Base-by-base conservation (phyloP, 2,888 invertebrate species). In the Ectemnius continuus region DNA sequence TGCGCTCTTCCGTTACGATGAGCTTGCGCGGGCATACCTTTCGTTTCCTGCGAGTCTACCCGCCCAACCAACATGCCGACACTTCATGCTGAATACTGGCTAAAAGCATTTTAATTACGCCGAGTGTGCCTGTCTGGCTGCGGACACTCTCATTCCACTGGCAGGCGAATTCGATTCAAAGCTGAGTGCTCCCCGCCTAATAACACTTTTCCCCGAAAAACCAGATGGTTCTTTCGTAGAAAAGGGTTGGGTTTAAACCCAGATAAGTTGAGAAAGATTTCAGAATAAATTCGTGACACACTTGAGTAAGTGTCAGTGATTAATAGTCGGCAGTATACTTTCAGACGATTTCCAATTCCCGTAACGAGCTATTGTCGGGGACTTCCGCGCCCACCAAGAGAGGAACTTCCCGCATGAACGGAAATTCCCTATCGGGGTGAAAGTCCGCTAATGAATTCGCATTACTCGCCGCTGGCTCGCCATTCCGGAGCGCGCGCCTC, bases 361-460 rank as follows among this genome's bases (percentile, higher is more conserved):
- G 20, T 13, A 70, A 62, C 70, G 59, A 61, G 23, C 70, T 65
- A 62, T 76, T 76, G 75, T 76, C 62, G 26, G 64, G 52, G 23
- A 28, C n/a, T 45, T 18, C 23, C 46, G 58, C 28, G 16, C 8
- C n/a, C 16, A 14, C n/a, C n/a, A 5, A 52, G 11, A 52, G 52
- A 52, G 52, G n/a, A 52, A 52, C 52, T 52, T 11, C 23, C 2
- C 60, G 62, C 28, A 52, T 62, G 2, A 57, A 14, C 63, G 75
- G 70, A 71, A 66, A 64, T 56, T 67, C 46, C 6, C 61, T 28
- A 23, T 47, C 71, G 71, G 61, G 76, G 76, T 67, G 76, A 76
- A 76, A 76, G 76, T 76, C 61, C 56, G 67, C 6, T 57, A 71
- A 71, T 59, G 76, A 71, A 76, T 76, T 61, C 59, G 14, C 45